Evolutionary conservation across 2,888 invertebrate genomes (phyloP), one percentile per base, ranked within the genome.

Genomic region (Rhagonycha fulva): DNA sequence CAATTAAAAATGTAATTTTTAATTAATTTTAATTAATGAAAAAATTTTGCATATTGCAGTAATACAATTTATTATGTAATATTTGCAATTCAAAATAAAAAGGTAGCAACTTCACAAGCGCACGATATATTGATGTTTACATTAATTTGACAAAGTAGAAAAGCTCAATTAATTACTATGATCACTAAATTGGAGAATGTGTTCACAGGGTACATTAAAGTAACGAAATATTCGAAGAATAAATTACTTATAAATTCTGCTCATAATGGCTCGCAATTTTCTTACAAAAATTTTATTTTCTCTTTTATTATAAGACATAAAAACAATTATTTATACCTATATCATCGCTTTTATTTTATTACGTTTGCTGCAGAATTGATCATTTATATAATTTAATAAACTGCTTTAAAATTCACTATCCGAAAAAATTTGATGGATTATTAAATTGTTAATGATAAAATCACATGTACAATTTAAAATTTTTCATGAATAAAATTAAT

Each of bases 281-380:
- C 24, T 66, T 66, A 4, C 23, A 66, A 66, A 19, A 66, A 24
- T 66, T 62, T 66, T 66, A 66, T 66, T n/a, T 23, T n/a, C 19
- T n/a, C 63, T 66, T 66, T 66, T 66, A 66, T 66, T 66, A 24
- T 66, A 66, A 66, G 24, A n/a, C 23, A 66, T 66, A 66, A 66
- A 66, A 66, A 66, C 26, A 66, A 66, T 66, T 66, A 66, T 66
- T 66, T 62, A 62, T 19, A 14, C 26, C 26, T 26, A 26, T 26
- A 26, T 26, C 26, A 26, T 26, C 26, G 26, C 26, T 47, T 47
- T 47, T 47, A 47, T 47, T 47, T 47, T 47, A 32, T 32, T n/a
- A 47, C 5, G 47, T 7, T n/a, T 47, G 47, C n/a, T 47, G n/a
- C n/a, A n/a, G 47, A 47, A 47, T 47, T 47, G n/a, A 47, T 47